Evolutionary conservation across 2,888 invertebrate species (phyloP), one percentile per base, ranked within the genome.

Genomic region (Phalera bucephala): DNA sequence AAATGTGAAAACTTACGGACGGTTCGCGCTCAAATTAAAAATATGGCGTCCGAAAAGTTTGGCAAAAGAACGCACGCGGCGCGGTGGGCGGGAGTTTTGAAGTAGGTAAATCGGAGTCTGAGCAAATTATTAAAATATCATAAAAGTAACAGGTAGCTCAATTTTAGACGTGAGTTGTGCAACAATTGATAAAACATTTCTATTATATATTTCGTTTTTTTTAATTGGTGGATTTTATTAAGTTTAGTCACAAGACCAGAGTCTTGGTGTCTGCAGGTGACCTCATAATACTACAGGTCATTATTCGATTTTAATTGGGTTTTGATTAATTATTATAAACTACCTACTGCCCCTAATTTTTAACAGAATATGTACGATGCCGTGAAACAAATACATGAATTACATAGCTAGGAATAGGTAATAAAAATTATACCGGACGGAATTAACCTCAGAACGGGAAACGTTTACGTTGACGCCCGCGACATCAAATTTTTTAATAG

Each of bases 401-500:
- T 60, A 57, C 55, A 52, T 56, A 44, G 42, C n/a, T n/a, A n/a
- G n/a, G n/a, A n/a, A n/a, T n/a, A 41, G 47, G 61, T 52, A 62
- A 67, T 72, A 69, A 72, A 67, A 73, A 68, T 72, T 72, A 72
- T 69, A 69, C 61, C 51, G 57, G 63, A 52, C 49, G 59, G 49
- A 60, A 58, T 45, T 58, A 57, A 50, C 50, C 60, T 52, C 67
- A 71, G 71, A 73, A 66, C 36, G 61, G 75, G 74, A 75, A 74
- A 68, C 64, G 63, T 54, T 52, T 46, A 47, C 51, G 61, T 56
- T 63, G 69, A 68, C 65, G 67, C 58, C 57, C 43, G 53, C 45
- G 45, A 46, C 31, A 50, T 51, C 52, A 40, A 58, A 68, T 66
- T 67, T 66, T 64, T 59, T 48, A 53, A 49, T 52, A 56, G 55